Evolutionary conservation across 2,888 invertebrate genomes (phyloP), one percentile per base, ranked within the genome.

Genomic region (Oscheius onirici): DNA sequence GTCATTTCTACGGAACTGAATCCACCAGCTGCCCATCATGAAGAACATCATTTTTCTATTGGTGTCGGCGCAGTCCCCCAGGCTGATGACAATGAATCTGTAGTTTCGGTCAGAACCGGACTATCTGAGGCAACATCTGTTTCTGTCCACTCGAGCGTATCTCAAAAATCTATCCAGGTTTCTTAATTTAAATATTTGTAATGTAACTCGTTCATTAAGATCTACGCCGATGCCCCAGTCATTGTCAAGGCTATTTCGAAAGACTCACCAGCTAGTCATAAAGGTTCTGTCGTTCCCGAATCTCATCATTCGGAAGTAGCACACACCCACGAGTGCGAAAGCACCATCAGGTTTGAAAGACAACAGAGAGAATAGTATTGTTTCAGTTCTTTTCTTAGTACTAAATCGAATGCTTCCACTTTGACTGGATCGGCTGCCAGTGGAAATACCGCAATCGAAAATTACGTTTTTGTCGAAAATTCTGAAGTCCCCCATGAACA

Each of bases 81-180:
- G 22, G 41, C 40, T 41, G 58, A 58, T 41, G 58, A 58, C 24
- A 41, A 34, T 17, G 58, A 58, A 41, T 58, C 58, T 22, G 58
- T 58, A 3, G 54, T 66, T 22, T 66, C 66, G 1, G 44, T 28
- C 3, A 20, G 68, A 57, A 57, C 74, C 1, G 71, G 71, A 3
- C 13, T 76, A 10, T 78, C 77, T 0, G 69, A 75, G 43, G 79
- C 77, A 3, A 75, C 79, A 15, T 79, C 79, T 22, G 75, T 79
- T 3, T 79, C 79, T 28, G 79, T 77, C 5, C 73, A 79, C 46
- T 79, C 79, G n/a, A 76, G 76, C 41, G 79, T 79, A 15, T 79
- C 79, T 1, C 79, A 79, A 41, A 67, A 79, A 43, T 75, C 76
- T 1, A 70, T 71, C 20, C 69, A 46, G 46, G 63, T 63, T n/a